Percentiles rank a stretch among this genome's conserved stretches.
Conservation (phyloP, 1,140 invertebrate species). For the Chlorops oryzae region DNA sequence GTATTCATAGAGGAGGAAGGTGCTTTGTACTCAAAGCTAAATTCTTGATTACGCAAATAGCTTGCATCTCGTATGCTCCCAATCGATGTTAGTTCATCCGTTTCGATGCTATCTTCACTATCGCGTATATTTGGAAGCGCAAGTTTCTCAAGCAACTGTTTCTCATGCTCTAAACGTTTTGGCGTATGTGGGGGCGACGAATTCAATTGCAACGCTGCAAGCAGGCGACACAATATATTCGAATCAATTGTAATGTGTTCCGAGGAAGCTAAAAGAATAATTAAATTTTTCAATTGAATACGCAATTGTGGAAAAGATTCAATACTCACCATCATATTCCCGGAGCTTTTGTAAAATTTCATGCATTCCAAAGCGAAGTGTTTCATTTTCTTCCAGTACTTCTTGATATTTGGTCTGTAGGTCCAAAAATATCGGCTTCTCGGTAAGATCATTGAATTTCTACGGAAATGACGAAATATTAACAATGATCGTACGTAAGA, state of each 20-base stretch:
- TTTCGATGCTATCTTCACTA: conserved; percentile 13
- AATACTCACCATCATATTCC: conserved; percentile 55
- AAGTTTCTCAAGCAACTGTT: conserved; percentile 34
- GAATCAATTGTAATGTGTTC: conserved; percentile 52
- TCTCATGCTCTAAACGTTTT: conserved; percentile 54
- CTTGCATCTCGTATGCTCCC: conserved; percentile 36
- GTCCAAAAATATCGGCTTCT: no score
- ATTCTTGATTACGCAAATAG: conserved; percentile 21
- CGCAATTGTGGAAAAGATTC: no score
- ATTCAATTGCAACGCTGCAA: conserved; percentile 50
- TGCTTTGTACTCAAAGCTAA: no score
- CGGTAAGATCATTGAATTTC: no score
- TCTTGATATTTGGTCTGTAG: conserved; percentile 43
- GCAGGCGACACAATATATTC: conserved; percentile 52
- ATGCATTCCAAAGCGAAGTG: conserved; percentile 56
- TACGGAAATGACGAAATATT: no score
- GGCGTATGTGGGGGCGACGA: conserved; percentile 51
- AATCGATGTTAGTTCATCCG: conserved; percentile 33
- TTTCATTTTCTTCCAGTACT: conserved; percentile 57
- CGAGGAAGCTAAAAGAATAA: conserved; percentile 26
- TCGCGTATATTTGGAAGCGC: conserved; percentile 19
- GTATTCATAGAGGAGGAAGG: conserved; percentile 31
- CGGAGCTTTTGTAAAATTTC: conserved; percentile 59
- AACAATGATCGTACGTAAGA: no score
- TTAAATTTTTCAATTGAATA: no score